These are phyloP conservation scores for Palloptera scutellata DNA, from an alignment of 2,888 invertebrate genomes.

Conservation along the genomic window DNA sequence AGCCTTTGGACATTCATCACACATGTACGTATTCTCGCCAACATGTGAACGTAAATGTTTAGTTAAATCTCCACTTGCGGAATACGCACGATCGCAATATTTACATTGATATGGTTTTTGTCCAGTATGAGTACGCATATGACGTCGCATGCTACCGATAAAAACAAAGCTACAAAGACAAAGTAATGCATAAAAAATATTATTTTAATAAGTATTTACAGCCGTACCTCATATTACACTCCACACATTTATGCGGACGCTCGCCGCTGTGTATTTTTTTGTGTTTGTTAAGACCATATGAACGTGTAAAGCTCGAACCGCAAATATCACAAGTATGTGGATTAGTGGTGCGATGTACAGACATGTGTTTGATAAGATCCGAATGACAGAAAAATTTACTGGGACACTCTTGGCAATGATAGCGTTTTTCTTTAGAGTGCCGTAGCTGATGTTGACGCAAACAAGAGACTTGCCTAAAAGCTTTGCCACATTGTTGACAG, in stretches of 20 bases:
- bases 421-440: constrained; percentile 68
- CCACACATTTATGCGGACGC: constrained; percentile 44
- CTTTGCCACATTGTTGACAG: constrained; percentile 68
- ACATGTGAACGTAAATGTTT: constrained; percentile 66
- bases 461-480: constrained; percentile 64
- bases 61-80: constrained; percentile 57
- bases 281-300: constrained; percentile 71
- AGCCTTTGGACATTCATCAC: constrained; percentile 48
- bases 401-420: constrained; percentile 68
- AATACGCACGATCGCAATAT: constrained; percentile 67
- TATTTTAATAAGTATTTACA: constrained; percentile 10
- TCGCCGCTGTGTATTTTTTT: constrained; percentile 72
- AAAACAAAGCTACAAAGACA: constrained; percentile 64
- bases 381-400: constrained; percentile 69
- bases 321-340: constrained; percentile 74
- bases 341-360: constrained; percentile 67
- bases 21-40: constrained; percentile 69
- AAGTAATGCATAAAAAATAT: constrained; percentile 7
- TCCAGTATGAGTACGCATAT: constrained; percentile 68
- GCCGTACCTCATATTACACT: constrained; percentile 52
- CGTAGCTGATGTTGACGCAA: constrained; percentile 69
- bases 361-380: constrained; percentile 65
- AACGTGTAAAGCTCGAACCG: constrained; percentile 69
- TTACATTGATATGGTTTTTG: constrained; percentile 65
- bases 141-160: constrained; percentile 68